A percentile compares a stretch with the other conserved stretches of the same genome.
These are phyloP conservation scores for Falco cherrug DNA, from an alignment of 2,797 vertebrate genomes.

Conservation along the genomic window DNA sequence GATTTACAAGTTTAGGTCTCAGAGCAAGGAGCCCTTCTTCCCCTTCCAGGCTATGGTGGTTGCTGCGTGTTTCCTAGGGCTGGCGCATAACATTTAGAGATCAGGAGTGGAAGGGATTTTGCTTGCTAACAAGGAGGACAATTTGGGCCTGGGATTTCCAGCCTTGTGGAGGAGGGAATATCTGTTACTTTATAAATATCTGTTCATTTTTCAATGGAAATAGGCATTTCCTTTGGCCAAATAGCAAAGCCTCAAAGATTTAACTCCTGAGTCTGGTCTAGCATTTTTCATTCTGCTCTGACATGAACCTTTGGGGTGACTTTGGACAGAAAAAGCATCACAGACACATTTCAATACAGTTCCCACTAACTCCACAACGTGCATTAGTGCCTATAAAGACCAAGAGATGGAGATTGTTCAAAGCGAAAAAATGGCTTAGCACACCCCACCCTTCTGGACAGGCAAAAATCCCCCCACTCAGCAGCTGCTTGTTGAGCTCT, in stretches of 20 bases:
- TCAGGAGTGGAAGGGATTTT: not conserved
- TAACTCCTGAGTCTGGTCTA: not conserved
- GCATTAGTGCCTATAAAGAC: not conserved
- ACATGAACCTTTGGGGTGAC: not conserved
- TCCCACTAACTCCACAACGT: not conserved
- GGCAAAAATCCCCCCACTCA: not conserved
- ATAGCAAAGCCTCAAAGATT: not conserved
- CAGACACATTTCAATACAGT: not conserved
- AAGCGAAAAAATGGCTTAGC: not conserved
- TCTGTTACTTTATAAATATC: not conserved
- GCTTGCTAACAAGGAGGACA: not conserved
- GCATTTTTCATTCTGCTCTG: not conserved
- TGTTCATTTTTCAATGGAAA: not conserved
- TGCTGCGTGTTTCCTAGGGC: not conserved
- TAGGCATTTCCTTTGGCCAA: not conserved
- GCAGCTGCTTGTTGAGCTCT: not conserved
- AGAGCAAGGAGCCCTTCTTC: not conserved
- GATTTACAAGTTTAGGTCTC: not conserved
- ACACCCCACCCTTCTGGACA: not conserved
- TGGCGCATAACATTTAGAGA: not conserved
- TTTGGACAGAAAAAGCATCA: not conserved
- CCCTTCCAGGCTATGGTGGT: not conserved
- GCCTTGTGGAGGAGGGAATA: not conserved
- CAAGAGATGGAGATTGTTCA: not conserved
- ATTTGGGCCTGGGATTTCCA: not conserved